Conservation (phyloP, 2,888 invertebrate genomes). For the Dryococelus australis region DNA sequence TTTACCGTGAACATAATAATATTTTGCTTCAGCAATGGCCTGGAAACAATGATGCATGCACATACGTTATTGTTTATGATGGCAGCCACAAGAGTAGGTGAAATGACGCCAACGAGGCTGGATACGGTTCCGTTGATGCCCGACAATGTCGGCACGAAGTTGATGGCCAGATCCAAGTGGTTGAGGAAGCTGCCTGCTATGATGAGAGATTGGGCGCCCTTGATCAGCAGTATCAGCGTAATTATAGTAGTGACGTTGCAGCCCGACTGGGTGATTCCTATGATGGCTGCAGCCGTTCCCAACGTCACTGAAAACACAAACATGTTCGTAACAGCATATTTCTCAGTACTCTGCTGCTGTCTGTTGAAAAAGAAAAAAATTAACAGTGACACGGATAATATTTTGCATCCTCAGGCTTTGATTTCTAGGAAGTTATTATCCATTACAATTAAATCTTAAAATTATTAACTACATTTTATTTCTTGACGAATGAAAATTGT, state of each 20-base stretch:
- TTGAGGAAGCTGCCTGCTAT: slow-evolving; percentile 20
- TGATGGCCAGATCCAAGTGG: slow-evolving; percentile 19
- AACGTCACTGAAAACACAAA: background rate
- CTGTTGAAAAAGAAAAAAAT: too few species aligned
- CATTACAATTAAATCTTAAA: too few species aligned
- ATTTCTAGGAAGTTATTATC: too few species aligned
- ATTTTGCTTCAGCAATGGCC: too few species aligned
- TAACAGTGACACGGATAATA: too few species aligned
- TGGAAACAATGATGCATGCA: background rate
- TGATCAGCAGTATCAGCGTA: slow-evolving; percentile 17
- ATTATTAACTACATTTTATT: too few species aligned
- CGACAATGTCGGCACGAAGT: background rate
- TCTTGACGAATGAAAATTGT: too few species aligned
- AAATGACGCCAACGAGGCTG: background rate
- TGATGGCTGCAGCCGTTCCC: slow-evolving; percentile 22
- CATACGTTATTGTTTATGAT: background rate
- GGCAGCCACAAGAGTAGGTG: background rate
- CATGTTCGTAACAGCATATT: too few species aligned
- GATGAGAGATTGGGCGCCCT: background rate
- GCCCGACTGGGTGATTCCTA: slow-evolving; percentile 26
- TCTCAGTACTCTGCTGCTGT: too few species aligned
- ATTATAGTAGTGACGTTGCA: slow-evolving; percentile 22
- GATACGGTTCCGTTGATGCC: background rate
- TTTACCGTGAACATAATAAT: too few species aligned
- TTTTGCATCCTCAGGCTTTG: too few species aligned